These are phyloP conservation scores for Drosophila yooni DNA, from an alignment of 2,888 invertebrate genomes.

Conservation along the genomic window DNA sequence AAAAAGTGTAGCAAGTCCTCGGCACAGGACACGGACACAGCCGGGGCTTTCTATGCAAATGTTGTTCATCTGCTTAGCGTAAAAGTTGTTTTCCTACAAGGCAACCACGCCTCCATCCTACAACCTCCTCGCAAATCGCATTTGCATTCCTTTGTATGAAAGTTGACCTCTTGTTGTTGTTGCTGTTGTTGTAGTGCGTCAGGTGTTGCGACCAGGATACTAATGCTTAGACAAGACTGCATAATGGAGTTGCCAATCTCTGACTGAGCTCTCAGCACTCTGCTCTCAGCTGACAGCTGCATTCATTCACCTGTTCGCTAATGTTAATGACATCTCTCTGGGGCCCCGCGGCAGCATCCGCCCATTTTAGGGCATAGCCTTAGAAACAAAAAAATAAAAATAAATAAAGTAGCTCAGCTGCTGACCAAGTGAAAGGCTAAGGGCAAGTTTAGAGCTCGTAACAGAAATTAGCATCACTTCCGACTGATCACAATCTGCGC, in stretches of 20 bases:
- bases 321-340: constrained; percentile 75
- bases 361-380: constrained; percentile 52
- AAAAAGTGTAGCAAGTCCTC: constrained; percentile 20
- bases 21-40: constrained; percentile 4
- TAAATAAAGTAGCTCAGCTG: constrained; percentile 59
- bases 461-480: constrained; percentile 83
- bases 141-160: constrained; percentile 78
- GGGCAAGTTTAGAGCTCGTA: constrained; percentile 10
- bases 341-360: constrained; percentile 67
- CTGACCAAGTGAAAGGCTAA: constrained; percentile 53
- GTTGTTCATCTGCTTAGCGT: constrained; percentile 76
- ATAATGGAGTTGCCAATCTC: constrained; percentile 52
- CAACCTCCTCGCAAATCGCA: constrained; percentile 50
- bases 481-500: constrained; percentile 84
- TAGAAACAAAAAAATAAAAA: constrained; percentile 47
- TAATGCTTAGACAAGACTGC: constrained; percentile 69
- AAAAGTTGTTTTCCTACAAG: constrained; percentile 77
- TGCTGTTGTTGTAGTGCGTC: constrained; percentile 49
- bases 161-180: constrained; percentile 64
- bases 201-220: constrained; percentile 73
- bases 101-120: constrained; percentile 3
- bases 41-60: constrained; percentile 68
- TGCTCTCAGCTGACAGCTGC: constrained; percentile 50
- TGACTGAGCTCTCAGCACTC: constrained; percentile 5
- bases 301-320: constrained; percentile 76